Evolutionary conservation across 2,888 invertebrate genomes (phyloP).

Genomic region (Cryptus viduatorius): DNA sequence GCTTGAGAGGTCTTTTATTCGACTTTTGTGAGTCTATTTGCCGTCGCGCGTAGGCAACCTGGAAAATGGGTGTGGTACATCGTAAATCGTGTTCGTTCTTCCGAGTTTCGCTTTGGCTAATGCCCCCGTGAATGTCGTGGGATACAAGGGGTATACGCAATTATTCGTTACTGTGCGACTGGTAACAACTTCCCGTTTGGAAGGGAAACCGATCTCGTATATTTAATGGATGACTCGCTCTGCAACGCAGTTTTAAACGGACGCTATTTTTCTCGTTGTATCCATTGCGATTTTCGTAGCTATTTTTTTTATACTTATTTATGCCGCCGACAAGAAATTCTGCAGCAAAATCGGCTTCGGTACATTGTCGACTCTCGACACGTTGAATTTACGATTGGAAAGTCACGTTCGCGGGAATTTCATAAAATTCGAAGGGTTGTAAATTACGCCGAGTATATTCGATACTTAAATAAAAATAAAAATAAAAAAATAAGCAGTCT

Average conservation of each 20-base stretch:
- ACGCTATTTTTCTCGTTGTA: neutral
- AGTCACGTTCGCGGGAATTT: conserved; percentile 37
- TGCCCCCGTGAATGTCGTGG: neutral
- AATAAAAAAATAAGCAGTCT: conserved; percentile 21
- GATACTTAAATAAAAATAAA: neutral
- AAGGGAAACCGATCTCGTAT: neutral
- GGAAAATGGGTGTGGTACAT: conserved; percentile 57
- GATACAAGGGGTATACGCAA: conserved; percentile 25
- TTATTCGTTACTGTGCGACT: conserved; percentile 52
- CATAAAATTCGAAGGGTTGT: conserved; percentile 36
- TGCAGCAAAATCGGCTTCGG: neutral
- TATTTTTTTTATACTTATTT: neutral
- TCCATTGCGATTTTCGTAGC: too few species aligned
- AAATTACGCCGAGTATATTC: conserved; percentile 45
- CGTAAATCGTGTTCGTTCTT: conserved; percentile 57
- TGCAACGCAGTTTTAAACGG: neutral
- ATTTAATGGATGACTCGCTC: conserved; percentile 9
- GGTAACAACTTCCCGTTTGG: conserved; percentile 52
- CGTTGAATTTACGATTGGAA: conserved; percentile 63
- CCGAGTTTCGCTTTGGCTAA: neutral
- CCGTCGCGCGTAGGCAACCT: neutral
- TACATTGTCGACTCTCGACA: conserved; percentile 20
- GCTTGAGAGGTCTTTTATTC: neutral
- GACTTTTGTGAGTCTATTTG: neutral
- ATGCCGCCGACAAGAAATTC: neutral